These are phyloP conservation scores for Ophioninae sp. DNA, from an alignment of 2,888 invertebrate species.

Conservation along the genomic window DNA sequence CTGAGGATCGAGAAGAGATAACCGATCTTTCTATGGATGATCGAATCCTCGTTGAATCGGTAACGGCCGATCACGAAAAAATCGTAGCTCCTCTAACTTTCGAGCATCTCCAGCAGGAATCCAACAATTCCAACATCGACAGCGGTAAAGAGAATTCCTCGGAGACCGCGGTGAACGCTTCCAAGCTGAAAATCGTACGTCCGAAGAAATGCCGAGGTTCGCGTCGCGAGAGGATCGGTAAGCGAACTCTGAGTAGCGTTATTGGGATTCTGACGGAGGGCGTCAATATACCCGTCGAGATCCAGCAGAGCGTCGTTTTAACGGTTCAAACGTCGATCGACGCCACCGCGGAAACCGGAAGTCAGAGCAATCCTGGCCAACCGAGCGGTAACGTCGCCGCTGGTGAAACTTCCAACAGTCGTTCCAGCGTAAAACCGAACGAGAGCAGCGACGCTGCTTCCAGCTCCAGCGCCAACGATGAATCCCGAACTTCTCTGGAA, in stretches of 20 bases:
- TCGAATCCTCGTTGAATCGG: neutral
- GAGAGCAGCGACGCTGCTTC: slow-evolving; percentile 55
- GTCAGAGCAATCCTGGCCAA: slow-evolving; percentile 62
- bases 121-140: slow-evolving; percentile 76
- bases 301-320: slow-evolving; percentile 75
- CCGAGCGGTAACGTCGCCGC: slow-evolving; percentile 54
- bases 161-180: slow-evolving; percentile 71
- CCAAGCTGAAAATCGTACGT: slow-evolving; percentile 73
- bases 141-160: slow-evolving; percentile 79
- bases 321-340: slow-evolving; percentile 75
- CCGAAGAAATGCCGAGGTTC: slow-evolving; percentile 76
- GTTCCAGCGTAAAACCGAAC: slow-evolving; percentile 54
- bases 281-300: slow-evolving; percentile 77
- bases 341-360: slow-evolving; percentile 62
- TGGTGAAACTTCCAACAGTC: slow-evolving; percentile 40
- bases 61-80: neutral
- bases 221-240: slow-evolving; percentile 70
- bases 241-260: slow-evolving; percentile 75
- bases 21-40: slow-evolving; percentile 11
- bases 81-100: slow-evolving; percentile 69
- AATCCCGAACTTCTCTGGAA: slow-evolving; percentile 16
- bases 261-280: slow-evolving; percentile 79
- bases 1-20: neutral
- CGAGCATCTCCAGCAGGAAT: slow-evolving; percentile 76
- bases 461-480: slow-evolving; percentile 39